Evolutionary conservation across 2,113 vertebrate genomes (phyloP), one percentile per base, ranked within the genome.

Genomic region (Sigmodon hispidus): DNA sequence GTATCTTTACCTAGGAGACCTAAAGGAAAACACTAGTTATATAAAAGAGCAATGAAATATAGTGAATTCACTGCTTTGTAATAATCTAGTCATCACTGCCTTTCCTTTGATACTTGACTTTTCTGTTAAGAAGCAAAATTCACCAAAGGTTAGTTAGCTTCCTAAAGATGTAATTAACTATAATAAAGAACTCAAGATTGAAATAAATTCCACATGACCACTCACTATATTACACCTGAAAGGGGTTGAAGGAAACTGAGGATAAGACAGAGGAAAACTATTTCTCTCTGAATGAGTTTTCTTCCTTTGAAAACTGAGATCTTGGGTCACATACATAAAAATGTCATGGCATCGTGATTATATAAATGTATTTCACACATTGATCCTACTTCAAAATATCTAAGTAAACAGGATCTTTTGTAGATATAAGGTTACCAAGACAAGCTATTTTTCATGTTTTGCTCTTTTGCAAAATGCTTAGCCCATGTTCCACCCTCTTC

Each of bases 381-480:
- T 79, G 21, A 81, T 90, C 34, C 48, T 70, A 1, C 75, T 31
- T 90, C 36, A 36, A 90, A 83, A 43, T 69, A 57, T 48, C 8
- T 73, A 95, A 90, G 13, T 55, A 92, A 73, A 31, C 70, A 57
- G 22, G 36, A 81, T 40, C 36, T 81, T 48, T 36, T 50, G n/a
- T 10, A 21, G 1, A 29, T 26, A 15, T 55, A 84, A 7, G 16
- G 9, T 73, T 80, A 90, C 40, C 19, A 61, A 24, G 48, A 21
- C 43, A 48, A 19, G 8, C 11, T 77, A 48, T 61, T 84, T 86
- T 80, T 45, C n/a, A 59, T 3, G 1, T 65, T 89, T 69, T 9
- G 67, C 15, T 83, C 55, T 84, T 88, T 43, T 19, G 94, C 80
- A 77, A 67, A 52, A 36, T n/a, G 4, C n/a, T 93, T 94, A 88